These are phyloP conservation scores for Urocitellus parryii DNA, from an alignment of 2,113 vertebrate genomes.

Conservation along the genomic window DNA sequence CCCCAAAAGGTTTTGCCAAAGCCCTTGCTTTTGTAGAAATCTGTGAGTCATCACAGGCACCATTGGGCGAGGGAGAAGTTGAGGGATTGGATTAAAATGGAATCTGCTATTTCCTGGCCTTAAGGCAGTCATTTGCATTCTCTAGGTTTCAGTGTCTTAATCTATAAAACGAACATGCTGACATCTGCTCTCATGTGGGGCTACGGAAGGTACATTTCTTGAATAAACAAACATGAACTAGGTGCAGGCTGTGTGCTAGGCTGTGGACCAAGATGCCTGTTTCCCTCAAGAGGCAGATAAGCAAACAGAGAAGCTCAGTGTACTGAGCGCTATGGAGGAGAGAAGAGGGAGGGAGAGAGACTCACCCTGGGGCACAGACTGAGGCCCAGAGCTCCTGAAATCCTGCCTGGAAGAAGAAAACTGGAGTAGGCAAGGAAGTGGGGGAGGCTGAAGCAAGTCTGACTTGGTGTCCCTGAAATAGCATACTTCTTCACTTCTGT, in stretches of 20 bases:
- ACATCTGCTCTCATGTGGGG: background rate
- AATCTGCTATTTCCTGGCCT: background rate
- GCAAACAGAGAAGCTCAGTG: too few species aligned
- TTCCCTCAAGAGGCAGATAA: background rate
- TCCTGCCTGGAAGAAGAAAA: background rate
- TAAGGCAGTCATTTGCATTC: background rate
- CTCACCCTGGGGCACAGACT: background rate
- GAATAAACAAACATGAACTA: too few species aligned
- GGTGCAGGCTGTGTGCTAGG: background rate
- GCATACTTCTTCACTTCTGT: background rate
- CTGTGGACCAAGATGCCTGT: background rate
- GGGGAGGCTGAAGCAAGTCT: background rate
- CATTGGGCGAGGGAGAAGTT: background rate
- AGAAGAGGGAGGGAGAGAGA: background rate
- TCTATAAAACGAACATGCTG: background rate
- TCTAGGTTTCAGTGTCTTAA: background rate
- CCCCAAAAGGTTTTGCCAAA: background rate
- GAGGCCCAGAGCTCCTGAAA: accelerated
- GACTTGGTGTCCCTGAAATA: background rate
- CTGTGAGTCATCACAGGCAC: too few species aligned
- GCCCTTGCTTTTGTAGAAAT: background rate
- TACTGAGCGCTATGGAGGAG: background rate
- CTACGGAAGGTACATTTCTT: background rate
- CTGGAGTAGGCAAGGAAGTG: background rate
- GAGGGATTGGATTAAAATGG: background rate